Conservation (phyloP, 1,140 invertebrate genomes). For the Drosophila willistoni region DNA sequence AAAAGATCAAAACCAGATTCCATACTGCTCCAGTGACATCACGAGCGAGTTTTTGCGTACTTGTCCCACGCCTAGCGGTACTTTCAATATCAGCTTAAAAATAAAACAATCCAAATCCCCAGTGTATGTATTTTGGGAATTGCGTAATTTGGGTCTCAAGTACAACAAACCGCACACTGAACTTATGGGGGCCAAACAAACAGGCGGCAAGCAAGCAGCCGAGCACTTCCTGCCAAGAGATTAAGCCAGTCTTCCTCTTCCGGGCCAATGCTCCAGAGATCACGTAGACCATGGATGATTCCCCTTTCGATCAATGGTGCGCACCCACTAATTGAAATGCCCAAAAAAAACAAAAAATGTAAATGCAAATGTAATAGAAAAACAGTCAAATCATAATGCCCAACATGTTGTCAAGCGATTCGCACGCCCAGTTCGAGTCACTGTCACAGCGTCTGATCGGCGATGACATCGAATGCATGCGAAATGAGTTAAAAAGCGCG, state of each 20-base stretch:
- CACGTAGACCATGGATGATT: constrained; percentile 51
- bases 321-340: constrained; percentile 27
- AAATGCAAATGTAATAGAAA: neutral
- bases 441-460: constrained; percentile 29
- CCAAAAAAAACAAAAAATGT: neutral
- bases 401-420: constrained; percentile 45
- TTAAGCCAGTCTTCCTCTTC: constrained; percentile 41
- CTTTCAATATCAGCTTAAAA: constrained; percentile 57
- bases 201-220: no score
- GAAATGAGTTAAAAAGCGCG: constrained; percentile 56
- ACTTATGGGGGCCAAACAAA: constrained; percentile 23
- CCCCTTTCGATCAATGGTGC: constrained; percentile 21
- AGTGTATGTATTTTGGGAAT: constrained; percentile 54
- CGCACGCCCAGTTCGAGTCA: constrained; percentile 54
- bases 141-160: constrained; percentile 80
- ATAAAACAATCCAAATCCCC: constrained; percentile 17
- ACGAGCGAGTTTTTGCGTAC: constrained; percentile 57
- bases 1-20: constrained; percentile 19
- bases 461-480: constrained; percentile 31
- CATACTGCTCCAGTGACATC: constrained; percentile 47
- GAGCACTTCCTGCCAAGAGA: constrained; percentile 52
- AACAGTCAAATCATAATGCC: constrained; percentile 46
- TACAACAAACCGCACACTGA: constrained; percentile 74
- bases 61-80: constrained; percentile 62
- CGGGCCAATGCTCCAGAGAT: constrained; percentile 39